Evolutionary conservation across 2,113 vertebrate species (phyloP), one percentile per base, ranked within the genome.

Genomic region (Polypterus bichir): DNA sequence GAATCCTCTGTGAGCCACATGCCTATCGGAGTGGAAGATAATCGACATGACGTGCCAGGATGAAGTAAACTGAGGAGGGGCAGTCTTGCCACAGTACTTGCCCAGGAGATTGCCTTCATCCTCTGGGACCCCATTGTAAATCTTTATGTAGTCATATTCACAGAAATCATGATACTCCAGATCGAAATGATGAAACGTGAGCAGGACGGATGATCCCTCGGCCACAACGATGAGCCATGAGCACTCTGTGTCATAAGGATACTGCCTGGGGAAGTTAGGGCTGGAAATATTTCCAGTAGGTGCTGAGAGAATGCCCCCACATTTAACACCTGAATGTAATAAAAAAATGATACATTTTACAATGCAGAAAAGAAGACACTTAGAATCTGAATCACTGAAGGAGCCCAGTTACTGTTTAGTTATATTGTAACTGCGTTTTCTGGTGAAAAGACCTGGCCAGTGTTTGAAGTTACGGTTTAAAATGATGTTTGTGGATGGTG

Each of bases 31-130:
- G 71, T 75, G 92, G 76, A 98, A 98, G 71, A 94, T 55, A 9
- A 98, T 75, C 1, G 91, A 90, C 88, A 98, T 91, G 74, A 97
- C 84, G 0, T 98, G 94, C 95, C 95, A 98, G 58, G 93, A 93
- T 0, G 94, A 97, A 61, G 91, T 87, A 72, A 97, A 93, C 69
- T 88, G 84, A 0, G 94, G 94, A 0, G 94, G 95, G 4, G 79
- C 75, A 53, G 73, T 78, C 65, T 60, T 84, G 7, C 96, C 94
- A 0, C 96, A 98, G 81, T 94, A 98, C 62, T 83, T 88, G 54
- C 96, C 96, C 58, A 98, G 83, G 48, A 97, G 92, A 75, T 96
- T 97, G 57, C 94, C 93, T 67, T 58, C 76, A 49, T 97, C 94
- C 47, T 73, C 86, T 0, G 91, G 61, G 46, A 88, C 79, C 49